Percentiles rank a stretch among this genome's conserved stretches.
Evolutionary conservation across 2,888 invertebrate species (phyloP).

Genomic region (Seladonia tumulorum): DNA sequence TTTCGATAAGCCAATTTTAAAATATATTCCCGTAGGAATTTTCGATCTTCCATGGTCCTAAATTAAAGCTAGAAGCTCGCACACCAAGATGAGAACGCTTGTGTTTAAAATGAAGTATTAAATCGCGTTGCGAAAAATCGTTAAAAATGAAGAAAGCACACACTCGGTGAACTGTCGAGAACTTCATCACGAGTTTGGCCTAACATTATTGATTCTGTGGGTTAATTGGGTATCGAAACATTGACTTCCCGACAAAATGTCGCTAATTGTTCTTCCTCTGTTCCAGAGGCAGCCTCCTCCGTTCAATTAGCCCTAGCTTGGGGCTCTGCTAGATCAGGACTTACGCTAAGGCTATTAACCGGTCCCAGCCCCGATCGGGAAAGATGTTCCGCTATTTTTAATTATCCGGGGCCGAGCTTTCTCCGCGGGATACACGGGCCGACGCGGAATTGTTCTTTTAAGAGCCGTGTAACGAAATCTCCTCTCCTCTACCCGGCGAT

Average conservation of each 20-base stretch:
- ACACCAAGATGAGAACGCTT: background rate
- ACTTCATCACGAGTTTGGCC: background rate
- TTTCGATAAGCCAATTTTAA: background rate
- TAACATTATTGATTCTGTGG: background rate
- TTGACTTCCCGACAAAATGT: background rate
- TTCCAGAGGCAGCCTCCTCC: background rate
- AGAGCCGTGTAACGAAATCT: conserved; percentile 49
- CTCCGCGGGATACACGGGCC: background rate
- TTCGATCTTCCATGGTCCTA: background rate
- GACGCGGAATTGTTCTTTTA: conserved; percentile 33
- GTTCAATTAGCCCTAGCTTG: background rate
- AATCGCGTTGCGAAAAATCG: background rate
- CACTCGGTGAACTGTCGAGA: too few relatives aligned
- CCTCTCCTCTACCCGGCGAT: conserved; percentile 45
- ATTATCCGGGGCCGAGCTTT: conserved; percentile 32
- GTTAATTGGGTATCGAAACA: background rate
- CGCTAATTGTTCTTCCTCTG: background rate
- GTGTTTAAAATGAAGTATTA: background rate
- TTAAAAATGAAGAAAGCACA: too few relatives aligned
- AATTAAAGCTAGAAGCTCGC: background rate
- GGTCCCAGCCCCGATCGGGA: background rate
- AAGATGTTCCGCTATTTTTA: conserved; percentile 39
- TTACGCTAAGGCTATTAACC: conserved; percentile 10
- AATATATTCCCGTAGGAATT: background rate
- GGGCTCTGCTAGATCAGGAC: background rate